phyloP scores from a whole-genome alignment of 2,797 vertebrate species.

The Rhabdomys pumilio region DNA sequence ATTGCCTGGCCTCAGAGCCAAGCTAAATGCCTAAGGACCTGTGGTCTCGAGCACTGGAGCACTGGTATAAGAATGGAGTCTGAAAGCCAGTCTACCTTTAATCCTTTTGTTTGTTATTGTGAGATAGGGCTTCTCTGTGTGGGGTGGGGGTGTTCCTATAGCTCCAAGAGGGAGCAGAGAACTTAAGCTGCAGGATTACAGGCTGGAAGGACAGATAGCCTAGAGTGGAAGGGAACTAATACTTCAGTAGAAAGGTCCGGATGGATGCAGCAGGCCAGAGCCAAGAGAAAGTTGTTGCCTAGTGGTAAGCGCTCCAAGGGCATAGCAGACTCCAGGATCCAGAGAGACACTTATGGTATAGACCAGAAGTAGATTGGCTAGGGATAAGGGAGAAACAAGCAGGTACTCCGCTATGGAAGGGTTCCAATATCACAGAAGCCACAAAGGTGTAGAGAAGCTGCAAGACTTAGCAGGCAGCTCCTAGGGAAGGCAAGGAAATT shows the following conservation, averaged over 20 bases:
- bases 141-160: background rate
- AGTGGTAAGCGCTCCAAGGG: background rate
- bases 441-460: background rate
- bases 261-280: background rate
- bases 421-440: background rate
- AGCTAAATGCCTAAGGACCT: background rate
- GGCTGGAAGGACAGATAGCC: background rate
- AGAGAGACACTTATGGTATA: background rate
- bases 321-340: background rate
- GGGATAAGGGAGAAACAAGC: background rate
- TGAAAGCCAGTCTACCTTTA: background rate
- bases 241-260: background rate
- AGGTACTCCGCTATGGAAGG: background rate
- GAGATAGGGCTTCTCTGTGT: background rate
- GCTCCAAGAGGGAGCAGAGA: background rate
- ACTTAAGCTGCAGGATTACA: background rate
- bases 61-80: background rate
- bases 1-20: background rate
- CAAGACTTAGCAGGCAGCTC: background rate
- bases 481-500: background rate
- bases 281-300: background rate
- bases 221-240: background rate
- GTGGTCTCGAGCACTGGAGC: background rate
- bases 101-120: background rate
- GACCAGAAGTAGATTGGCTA: background rate